phyloP scores from a whole-genome alignment of 2,113 vertebrate genomes.

The Clarias magur region DNA sequence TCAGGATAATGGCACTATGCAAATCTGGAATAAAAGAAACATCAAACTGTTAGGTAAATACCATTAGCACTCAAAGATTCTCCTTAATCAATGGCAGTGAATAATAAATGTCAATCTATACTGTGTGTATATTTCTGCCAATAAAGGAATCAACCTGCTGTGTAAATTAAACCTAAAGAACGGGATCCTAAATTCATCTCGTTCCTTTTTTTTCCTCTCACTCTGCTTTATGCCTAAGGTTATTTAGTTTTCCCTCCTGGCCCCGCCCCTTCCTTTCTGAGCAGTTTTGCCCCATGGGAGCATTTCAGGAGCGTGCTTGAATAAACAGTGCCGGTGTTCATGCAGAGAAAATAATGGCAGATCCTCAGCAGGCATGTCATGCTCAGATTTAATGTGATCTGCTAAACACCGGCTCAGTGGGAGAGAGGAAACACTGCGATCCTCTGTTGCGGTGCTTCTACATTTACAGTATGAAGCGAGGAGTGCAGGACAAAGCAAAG shows the following conservation, averaged over 20 bases:
- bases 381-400: constrained; percentile 52
- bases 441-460: constrained; percentile 39
- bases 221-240: neutral
- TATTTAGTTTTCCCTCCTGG: neutral
- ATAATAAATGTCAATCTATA: neutral
- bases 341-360: constrained; percentile 54
- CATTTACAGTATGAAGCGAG: constrained; percentile 52
- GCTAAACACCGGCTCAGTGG: constrained; percentile 57
- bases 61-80: neutral
- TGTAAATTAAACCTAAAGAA: neutral
- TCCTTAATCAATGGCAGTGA: neutral
- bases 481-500: too few relatives aligned
- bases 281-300: neutral
- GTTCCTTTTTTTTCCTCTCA: neutral
- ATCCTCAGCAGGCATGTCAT: constrained; percentile 30
- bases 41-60: neutral
- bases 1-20: neutral
- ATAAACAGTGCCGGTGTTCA: constrained; percentile 61
- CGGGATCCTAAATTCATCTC: neutral
- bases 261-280: neutral
- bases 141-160: neutral
- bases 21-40: neutral
- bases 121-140: too few relatives aligned
- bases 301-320: constrained; percentile 54
- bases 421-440: constrained; percentile 43